A percentile compares a stretch with the other conserved stretches of the same genome.
Evolutionary conservation across 2,113 vertebrate species (phyloP).

Genomic region (Megaleporinus macrocephalus): DNA sequence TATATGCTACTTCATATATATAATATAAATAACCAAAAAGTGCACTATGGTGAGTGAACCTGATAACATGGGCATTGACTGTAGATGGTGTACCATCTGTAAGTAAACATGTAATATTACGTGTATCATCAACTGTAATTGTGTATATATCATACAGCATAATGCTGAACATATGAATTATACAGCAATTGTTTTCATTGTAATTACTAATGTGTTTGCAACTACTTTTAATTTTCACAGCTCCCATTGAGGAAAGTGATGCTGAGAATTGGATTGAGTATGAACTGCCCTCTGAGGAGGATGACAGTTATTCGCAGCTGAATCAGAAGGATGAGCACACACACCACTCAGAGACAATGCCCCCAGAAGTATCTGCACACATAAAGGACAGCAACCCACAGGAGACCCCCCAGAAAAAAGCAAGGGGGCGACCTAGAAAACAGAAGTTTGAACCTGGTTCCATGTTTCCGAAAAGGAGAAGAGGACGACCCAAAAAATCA

Average conservation of each 20-base stretch:
- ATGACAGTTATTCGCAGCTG: neutral
- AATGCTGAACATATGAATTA: no score
- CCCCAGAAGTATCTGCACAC: neutral
- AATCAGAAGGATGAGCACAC: neutral
- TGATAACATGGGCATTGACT: no score
- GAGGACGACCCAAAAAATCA: neutral
- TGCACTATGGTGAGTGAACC: no score
- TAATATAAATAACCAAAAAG: no score
- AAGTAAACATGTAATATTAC: no score
- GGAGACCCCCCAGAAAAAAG: neutral
- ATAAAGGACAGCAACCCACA: neutral
- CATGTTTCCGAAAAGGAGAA: neutral
- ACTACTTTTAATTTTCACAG: neutral
- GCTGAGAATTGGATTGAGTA: neutral
- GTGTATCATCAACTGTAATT: no score
- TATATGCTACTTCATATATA: no score
- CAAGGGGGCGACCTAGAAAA: neutral
- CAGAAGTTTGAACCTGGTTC: neutral
- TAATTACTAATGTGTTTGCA: no score
- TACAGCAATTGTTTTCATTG: no score
- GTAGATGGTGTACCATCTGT: no score
- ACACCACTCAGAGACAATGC: neutral
- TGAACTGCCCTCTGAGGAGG: neutral
- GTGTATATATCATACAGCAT: no score
- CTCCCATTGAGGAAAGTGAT: neutral